Conservation (phyloP, 2,888 invertebrate genomes). For the Kuschelorhynchus macadamiae region DNA sequence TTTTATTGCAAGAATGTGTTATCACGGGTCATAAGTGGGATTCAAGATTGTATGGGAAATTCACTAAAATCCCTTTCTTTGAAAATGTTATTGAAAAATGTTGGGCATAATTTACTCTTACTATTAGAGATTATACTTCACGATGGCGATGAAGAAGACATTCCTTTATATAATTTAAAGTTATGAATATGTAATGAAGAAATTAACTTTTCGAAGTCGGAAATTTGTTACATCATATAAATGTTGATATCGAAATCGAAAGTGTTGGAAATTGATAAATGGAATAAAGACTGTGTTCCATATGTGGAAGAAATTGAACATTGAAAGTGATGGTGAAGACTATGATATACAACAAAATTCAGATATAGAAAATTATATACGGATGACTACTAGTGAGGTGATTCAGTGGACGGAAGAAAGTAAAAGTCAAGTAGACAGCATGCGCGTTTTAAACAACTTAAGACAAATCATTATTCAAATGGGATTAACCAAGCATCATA, state of each 20-base stretch:
- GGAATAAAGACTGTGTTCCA: conserved; percentile 13
- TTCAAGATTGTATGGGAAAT: background rate
- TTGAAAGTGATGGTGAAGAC: conserved; percentile 16
- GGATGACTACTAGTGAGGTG: too few species aligned
- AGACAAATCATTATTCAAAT: conserved; percentile 12
- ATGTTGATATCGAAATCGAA: conserved; percentile 15
- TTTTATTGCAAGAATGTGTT: too few species aligned
- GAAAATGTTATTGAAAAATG: conserved; percentile 13
- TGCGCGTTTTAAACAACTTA: conserved; percentile 11
- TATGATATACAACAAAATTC: too few species aligned
- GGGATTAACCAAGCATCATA: conserved; percentile 9
- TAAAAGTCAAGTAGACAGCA: background rate
- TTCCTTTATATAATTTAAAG: conserved; percentile 21
- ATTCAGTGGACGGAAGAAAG: conserved; percentile 6
- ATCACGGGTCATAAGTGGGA: conserved; percentile 2
- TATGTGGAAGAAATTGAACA: conserved; percentile 13
- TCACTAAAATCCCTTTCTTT: conserved; percentile 21
- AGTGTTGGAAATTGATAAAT: conserved; percentile 12
- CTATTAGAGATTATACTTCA: background rate
- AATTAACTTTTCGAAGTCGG: background rate
- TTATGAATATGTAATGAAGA: conserved; percentile 7
- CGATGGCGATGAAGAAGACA: conserved; percentile 19
- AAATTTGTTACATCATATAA: background rate
- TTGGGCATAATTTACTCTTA: conserved; percentile 26
- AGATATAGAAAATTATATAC: too few species aligned